Conservation (phyloP, 2,888 invertebrate species). For the Pogonocherus hispidulus region DNA sequence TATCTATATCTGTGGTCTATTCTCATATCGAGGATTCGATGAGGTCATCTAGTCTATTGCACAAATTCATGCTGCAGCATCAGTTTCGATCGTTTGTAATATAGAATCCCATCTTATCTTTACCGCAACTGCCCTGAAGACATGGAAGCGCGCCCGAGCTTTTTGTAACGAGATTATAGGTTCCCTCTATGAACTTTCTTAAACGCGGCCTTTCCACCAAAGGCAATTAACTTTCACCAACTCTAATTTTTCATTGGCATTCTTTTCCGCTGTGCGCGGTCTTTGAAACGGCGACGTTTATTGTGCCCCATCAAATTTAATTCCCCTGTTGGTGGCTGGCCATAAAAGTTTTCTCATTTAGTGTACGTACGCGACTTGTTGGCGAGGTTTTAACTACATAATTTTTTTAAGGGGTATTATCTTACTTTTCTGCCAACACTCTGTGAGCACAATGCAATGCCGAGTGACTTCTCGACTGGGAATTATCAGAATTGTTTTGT, state of each 20-base stretch:
- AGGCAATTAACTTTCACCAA: not conserved
- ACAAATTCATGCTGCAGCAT: not conserved
- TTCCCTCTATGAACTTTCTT: not conserved
- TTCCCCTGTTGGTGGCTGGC: not conserved
- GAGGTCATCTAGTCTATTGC: too few relatives aligned
- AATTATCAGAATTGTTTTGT: too few relatives aligned
- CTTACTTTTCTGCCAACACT: too few relatives aligned
- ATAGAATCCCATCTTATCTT: not conserved
- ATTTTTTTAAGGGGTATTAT: too few relatives aligned
- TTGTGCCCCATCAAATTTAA: not conserved
- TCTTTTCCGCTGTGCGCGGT: not conserved
- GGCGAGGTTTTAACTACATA: too few relatives aligned
- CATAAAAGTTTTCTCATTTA: not conserved
- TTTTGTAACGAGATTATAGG: not conserved
- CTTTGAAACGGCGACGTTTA: not conserved
- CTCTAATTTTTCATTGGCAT: not conserved
- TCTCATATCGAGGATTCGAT: too few relatives aligned
- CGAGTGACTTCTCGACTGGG: too few relatives aligned
- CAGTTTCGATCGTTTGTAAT: not conserved
- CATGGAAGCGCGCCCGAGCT: not conserved
- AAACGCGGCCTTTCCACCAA: not conserved
- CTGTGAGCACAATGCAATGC: too few relatives aligned
- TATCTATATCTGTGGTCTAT: too few relatives aligned
- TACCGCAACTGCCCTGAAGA: constrained; percentile 2
- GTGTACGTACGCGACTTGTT: not conserved